phyloP scores from a whole-genome alignment of 1,140 invertebrate species.

The Drosophila saltans region DNA sequence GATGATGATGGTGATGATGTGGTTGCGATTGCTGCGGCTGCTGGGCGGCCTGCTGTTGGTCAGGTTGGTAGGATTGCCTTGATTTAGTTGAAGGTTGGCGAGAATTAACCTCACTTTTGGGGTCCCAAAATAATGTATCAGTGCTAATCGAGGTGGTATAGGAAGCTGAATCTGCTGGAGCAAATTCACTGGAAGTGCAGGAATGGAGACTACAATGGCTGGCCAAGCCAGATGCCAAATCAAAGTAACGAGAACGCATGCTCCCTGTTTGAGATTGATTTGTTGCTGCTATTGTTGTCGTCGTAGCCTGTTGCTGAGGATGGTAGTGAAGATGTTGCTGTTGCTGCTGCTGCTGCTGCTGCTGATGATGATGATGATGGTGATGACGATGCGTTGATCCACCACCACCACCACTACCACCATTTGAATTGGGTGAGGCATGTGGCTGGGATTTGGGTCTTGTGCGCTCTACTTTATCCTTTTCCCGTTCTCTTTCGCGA shows the following conservation, averaged over 20 bases:
- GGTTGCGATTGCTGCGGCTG: conserved; percentile 46
- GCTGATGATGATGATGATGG: conserved; percentile 61
- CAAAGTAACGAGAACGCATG: conserved; percentile 83
- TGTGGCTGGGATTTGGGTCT: conserved; percentile 83
- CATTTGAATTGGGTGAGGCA: conserved; percentile 65
- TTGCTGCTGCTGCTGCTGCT: conserved; percentile 8
- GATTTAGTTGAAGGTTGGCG: conserved; percentile 82
- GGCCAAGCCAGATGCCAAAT: conserved; percentile 86
- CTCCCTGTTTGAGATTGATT: conserved; percentile 66
- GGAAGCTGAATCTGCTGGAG: conserved; percentile 87
- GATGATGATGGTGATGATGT: conserved; percentile 75
- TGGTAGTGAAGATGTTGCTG: conserved; percentile 29
- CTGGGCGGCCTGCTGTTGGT: conserved; percentile 42
- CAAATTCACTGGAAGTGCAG: conserved; percentile 90
- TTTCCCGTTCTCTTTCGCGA: conserved; percentile 71
- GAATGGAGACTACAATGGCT: conserved; percentile 92
- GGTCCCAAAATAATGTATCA: conserved; percentile 92
- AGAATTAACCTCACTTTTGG: conserved; percentile 83
- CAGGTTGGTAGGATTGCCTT: conserved; percentile 72
- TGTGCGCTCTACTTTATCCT: conserved; percentile 70
- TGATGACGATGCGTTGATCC: conserved; percentile 45
- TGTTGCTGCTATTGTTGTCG: conserved; percentile 50
- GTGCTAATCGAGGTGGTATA: conserved; percentile 93
- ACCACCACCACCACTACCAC: conserved; percentile 14
- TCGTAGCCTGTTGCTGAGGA: conserved; percentile 22